phyloP scores from a whole-genome alignment of 2,113 vertebrate species.

The Pseudolaguvia tuberculata region DNA sequence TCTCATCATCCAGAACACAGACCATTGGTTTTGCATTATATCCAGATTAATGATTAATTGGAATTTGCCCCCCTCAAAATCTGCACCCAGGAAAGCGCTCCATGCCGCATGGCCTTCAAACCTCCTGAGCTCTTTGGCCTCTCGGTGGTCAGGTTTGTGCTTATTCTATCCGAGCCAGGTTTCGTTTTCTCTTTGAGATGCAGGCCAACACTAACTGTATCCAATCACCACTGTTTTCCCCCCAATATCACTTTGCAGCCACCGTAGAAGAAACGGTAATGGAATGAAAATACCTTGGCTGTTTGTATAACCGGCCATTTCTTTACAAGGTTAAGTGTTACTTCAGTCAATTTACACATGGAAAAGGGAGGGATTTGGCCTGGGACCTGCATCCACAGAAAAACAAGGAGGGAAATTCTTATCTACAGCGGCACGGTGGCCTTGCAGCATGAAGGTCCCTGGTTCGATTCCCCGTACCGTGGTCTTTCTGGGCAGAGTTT shows the following conservation, averaged over 20 bases:
- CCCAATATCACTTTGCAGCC: constrained; percentile 52
- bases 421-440: no score
- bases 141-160: constrained; percentile 29
- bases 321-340: constrained; percentile 43
- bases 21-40: neutral
- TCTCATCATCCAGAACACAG: neutral
- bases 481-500: no score
- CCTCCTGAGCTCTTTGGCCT: constrained; percentile 33
- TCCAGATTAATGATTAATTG: neutral
- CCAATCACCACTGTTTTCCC: constrained; percentile 58
- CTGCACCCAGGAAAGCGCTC: neutral
- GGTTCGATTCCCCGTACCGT: no score
- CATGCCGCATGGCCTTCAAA: neutral
- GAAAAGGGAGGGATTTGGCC: constrained; percentile 69
- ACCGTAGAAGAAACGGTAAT: constrained; percentile 41
- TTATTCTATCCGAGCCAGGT: constrained; percentile 40
- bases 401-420: constrained; percentile 64
- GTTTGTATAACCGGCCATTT: constrained; percentile 34
- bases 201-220: constrained; percentile 50
- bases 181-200: constrained; percentile 38
- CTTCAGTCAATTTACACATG: constrained; percentile 62
- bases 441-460: no score
- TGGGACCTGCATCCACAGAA: constrained; percentile 60
- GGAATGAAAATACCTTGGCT: constrained; percentile 45
- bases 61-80: neutral